Evolutionary conservation across 92 coral and sea anemone species (phyloP).

Genomic region (Paramuricea clavata): DNA sequence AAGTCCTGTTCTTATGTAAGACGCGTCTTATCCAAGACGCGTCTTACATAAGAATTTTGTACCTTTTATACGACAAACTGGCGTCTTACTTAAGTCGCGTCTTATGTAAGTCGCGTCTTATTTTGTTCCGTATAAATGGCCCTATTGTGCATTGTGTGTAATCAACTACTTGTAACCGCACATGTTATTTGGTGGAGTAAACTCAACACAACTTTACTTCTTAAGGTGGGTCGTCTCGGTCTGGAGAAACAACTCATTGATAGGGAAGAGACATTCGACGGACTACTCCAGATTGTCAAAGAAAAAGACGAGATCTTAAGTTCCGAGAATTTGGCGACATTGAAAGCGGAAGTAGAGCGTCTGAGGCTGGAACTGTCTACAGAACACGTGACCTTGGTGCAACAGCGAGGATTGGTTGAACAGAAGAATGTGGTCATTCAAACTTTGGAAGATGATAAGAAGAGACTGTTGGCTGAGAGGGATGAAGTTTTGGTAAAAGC

Average conservation of each 20-base stretch:
- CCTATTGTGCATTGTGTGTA: too few species aligned
- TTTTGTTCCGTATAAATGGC: too few species aligned
- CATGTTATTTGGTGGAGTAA: neutral
- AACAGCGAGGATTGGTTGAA: constrained; percentile 33
- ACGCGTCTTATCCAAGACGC: too few species aligned
- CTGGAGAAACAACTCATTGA: constrained; percentile 71
- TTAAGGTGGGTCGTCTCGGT: constrained; percentile 58
- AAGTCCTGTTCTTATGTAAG: too few species aligned
- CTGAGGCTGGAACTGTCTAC: constrained; percentile 49
- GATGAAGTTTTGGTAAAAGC: constrained; percentile 52
- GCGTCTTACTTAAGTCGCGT: too few species aligned
- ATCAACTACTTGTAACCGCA: too few species aligned
- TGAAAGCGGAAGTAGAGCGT: constrained; percentile 62
- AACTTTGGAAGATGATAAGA: constrained; percentile 66
- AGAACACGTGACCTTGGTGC: constrained; percentile 44
- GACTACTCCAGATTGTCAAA: constrained; percentile 65
- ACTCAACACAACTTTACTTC: neutral
- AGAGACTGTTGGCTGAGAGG: constrained; percentile 60
- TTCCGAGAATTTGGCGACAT: constrained; percentile 51
- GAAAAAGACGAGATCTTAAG: constrained; percentile 75
- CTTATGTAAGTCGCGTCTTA: too few species aligned
- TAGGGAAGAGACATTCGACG: constrained; percentile 82
- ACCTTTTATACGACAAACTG: too few species aligned
- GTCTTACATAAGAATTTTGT: too few species aligned
- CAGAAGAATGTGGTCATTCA: constrained; percentile 48